phyloP scores from a whole-genome alignment of 2,888 invertebrate species.

The Chouioia cunea region DNA sequence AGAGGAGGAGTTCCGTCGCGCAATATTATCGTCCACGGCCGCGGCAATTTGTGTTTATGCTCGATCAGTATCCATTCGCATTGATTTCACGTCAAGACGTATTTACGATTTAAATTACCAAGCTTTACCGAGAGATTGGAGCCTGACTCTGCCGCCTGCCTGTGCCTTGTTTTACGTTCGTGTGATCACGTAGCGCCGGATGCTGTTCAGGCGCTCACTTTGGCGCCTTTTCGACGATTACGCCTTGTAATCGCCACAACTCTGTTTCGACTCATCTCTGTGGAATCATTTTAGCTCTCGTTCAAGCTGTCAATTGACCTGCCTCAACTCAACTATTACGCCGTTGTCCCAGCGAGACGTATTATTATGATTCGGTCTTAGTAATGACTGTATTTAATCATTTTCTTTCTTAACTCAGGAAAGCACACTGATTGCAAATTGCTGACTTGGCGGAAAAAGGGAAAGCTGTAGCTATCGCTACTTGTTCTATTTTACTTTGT shows the following conservation, averaged over 20 bases:
- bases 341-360: no score
- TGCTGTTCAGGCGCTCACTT: background rate
- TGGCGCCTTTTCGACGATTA: background rate
- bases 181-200: background rate
- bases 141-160: background rate
- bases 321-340: no score
- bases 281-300: no score
- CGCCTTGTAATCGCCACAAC: background rate
- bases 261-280: no score
- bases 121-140: no score
- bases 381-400: no score
- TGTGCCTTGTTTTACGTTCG: background rate
- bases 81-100: slow-evolving; percentile 24
- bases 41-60: slow-evolving; percentile 19
- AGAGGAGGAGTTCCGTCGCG: background rate
- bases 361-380: no score
- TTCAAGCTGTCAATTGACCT: no score
- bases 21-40: slow-evolving; percentile 24
- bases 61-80: slow-evolving; percentile 20
- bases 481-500: slow-evolving; percentile 4
- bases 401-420: no score
- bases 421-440: no score
- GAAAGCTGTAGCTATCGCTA: background rate
- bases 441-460: no score
- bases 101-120: no score